phyloP scores from a whole-genome alignment of 2,888 invertebrate species.

The Polydrusus pterygomalis region DNA sequence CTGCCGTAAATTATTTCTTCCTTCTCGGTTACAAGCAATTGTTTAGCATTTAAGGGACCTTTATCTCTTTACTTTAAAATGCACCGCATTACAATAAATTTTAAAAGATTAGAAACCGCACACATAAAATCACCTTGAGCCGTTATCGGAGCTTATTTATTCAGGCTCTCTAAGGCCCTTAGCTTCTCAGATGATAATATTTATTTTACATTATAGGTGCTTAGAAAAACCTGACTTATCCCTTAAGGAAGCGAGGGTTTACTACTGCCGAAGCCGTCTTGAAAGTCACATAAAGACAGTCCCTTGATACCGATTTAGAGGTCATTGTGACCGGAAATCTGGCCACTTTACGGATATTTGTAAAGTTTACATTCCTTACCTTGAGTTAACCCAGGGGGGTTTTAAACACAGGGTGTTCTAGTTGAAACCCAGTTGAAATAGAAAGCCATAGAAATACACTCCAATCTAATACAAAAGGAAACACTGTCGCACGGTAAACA shows the following conservation, averaged over 20 bases:
- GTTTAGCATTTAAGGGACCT: conserved; percentile 50
- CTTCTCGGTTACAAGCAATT: conserved; percentile 43
- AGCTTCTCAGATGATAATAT: conserved; percentile 46
- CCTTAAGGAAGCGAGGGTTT: conserved; percentile 41
- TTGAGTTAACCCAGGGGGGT: background rate
- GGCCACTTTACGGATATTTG: conserved; percentile 45
- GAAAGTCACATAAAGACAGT: conserved; percentile 41
- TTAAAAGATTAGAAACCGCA: conserved; percentile 43
- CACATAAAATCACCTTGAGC: conserved; percentile 35
- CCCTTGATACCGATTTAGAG: conserved; percentile 44
- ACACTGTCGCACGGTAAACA: too few relatives aligned
- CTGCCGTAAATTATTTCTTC: conserved; percentile 46
- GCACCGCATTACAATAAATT: conserved; percentile 46
- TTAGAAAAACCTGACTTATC: conserved; percentile 52
- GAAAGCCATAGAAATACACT: too few relatives aligned
- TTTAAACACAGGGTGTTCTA: background rate
- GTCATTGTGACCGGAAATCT: conserved; percentile 41
- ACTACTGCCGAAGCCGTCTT: background rate
- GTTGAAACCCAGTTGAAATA: too few relatives aligned
- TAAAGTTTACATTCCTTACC: conserved; percentile 27
- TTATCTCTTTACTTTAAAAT: conserved; percentile 47
- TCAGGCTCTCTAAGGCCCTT: conserved; percentile 46
- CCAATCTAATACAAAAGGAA: too few relatives aligned
- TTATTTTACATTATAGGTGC: conserved; percentile 54
- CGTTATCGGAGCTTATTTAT: conserved; percentile 52